phyloP scores from a whole-genome alignment of 2,797 vertebrate species.

The Anabacerthia variegaticeps region DNA sequence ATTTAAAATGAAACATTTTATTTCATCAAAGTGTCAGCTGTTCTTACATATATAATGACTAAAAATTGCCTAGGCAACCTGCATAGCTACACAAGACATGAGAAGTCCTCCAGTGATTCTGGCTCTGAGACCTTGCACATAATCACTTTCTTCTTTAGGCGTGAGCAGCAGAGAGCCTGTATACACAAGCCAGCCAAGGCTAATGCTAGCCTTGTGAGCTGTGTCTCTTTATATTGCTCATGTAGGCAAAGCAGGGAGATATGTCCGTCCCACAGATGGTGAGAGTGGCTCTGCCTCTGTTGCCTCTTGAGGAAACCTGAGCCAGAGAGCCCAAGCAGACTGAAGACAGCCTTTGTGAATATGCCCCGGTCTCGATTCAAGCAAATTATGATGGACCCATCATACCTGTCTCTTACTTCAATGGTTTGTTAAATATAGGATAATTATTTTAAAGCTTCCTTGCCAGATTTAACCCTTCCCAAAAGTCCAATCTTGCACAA shows the following conservation, averaged over 20 bases:
- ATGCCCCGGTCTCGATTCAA: fast-evolving
- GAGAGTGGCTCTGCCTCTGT: not conserved
- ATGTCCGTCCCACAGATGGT: fast-evolving
- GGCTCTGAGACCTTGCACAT: not conserved
- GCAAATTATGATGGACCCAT: fast-evolving
- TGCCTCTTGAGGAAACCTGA: not conserved
- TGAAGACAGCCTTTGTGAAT: not conserved
- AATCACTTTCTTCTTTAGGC: not conserved
- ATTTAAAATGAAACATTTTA: not conserved
- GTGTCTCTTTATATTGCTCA: not conserved
- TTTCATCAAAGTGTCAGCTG: not conserved
- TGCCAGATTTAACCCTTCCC: not conserved
- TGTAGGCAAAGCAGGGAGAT: not conserved
- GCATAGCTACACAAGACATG: not conserved
- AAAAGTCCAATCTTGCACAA: not conserved
- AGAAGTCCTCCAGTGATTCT: not conserved
- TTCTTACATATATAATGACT: not conserved
- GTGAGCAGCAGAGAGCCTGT: not conserved
- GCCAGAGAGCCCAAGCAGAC: not conserved
- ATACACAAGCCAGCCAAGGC: not conserved
- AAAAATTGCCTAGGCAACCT: constrained; percentile 46
- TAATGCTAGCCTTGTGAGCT: not conserved
- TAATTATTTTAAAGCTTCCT: not conserved
- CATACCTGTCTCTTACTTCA: fast-evolving
- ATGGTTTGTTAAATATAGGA: not conserved